Evolutionary conservation across 2,888 invertebrate species (phyloP), one percentile per base, ranked within the genome.

Genomic region (Aleiodes testaceus): DNA sequence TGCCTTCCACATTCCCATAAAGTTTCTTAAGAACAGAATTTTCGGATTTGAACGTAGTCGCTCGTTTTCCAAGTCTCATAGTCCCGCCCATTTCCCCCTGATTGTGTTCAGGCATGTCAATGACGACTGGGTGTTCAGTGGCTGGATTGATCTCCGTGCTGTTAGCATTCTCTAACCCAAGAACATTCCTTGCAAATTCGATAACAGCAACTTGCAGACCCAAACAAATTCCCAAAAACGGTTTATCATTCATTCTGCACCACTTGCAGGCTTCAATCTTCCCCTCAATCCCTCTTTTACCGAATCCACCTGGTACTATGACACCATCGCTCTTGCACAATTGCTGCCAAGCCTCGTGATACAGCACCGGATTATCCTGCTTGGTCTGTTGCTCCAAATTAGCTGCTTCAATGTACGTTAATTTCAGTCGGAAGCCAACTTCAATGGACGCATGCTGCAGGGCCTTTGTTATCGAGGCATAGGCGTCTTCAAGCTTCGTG

Each of bases 91-190:
- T 92, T 78, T 94, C 91, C 0, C 96, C 97, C 0, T 93, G 92
- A 85, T 97, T 96, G 87, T 99, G 97, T 88, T 99, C 99, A 0
- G 99, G 98, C 99, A 99, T 99, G 81, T 99, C 98, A 74, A 99
- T 95, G 3, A 99, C 95, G 47, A 98, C 89, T 36, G 96, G 95
- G 87, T 94, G 89, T 44, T 89, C 88, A 11, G 94, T 93, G 2
- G 92, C 88, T 0, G 93, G 91, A 78, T 93, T 91, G 45, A 96
- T 93, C 89, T 99, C 99, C 0, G 95, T 94, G 2, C 95, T 94
- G 81, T 97, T 93, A 0, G 98, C 98, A 75, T 92, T 93, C 66
- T 91, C 89, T 70, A 95, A 87, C 0, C 91, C 90, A 0, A 98
- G 88, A 0, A 94, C 94, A 85, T 97, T 97, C 66, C 98, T 91